Base-by-base conservation (phyloP, 2,888 invertebrate species). In the Terebella lapidaria region DNA sequence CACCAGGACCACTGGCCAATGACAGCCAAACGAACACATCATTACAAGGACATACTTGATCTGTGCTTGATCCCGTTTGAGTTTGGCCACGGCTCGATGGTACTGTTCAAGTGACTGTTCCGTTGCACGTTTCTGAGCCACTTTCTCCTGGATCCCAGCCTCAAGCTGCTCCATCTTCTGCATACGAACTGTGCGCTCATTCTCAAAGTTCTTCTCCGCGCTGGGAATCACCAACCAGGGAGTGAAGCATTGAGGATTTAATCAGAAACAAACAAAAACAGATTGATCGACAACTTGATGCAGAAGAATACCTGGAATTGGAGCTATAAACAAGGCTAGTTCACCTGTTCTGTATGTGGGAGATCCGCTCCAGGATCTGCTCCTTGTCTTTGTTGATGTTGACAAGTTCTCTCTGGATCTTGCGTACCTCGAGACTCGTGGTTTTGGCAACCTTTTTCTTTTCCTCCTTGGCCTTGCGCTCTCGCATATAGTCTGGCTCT, bases 91-190 rank as follows among this genome's bases (percentile, higher is more conserved):
- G 35, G 74, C 74, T 26, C 58, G 63, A 22, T 69, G 65, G 57
- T 69, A 74, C 71, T 75, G 73, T 29, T 73, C 72, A 1, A 69
- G 55, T 45, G 74, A 68, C 51, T 74, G 72, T 27, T 73, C 71
- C 3, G 71, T 74, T 1, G 73, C 74, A 4, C 68, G 62, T 27
- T 72, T 66, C 54, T 73, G 70, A 1, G 74, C 71, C 28, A 67
- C 52, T 1, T 70, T 45, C 1, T 61, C 61, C 1, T 62, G 53
- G 3, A 72, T 52, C 35, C 68, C 58, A 18, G 82, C 76, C 20
- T 80, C 73, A 30, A 83, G 79, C 52, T 82, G 59, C 1, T 63
- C 58, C 29, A 79, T 75, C 57, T 75, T 72, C 26, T 68, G 66
- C 51, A 70, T 67, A 15, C 77, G 64, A 27, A 52, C 63, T 52